Base-by-base conservation (phyloP, 2,888 invertebrate species). In the Gasteruption jaculator region DNA sequence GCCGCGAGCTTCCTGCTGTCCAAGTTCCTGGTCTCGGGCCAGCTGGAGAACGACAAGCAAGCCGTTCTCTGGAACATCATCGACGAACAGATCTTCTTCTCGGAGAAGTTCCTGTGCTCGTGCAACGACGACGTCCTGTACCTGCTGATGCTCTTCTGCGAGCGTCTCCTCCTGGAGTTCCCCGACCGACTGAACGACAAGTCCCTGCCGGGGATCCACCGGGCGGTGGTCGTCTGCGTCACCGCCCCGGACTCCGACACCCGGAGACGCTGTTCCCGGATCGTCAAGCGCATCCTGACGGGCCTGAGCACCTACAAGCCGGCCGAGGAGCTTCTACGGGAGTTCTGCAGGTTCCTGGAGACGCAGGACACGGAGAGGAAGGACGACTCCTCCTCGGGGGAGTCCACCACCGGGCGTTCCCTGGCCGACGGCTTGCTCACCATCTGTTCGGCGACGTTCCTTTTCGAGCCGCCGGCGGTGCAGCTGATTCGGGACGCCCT, bases 51-150 rank as follows among this genome's bases (percentile, higher is more conserved):
- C 37, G 74, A 76, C 40, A 74, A 71, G 27, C 72, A 80, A 34
- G 73, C 73, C 22, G 70, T 74, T 25, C 73, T 86, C 53, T 89
- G 90, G 87, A 78, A 75, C 25, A 75, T 83, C 32, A 76, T 82
- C 58, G 84, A 87, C 41, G 87, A 86, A 59, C 86, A 86, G 61
- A 74, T 86, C 42, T 85, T 93, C 65, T 78, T 91, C 31, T 85
- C 87, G 37, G 92, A 93, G 52, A 85, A 90, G 58, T 86, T 86
- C 65, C 73, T 94, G 26, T 63, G 80, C 10, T 75, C 82, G 7
- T 84, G 86, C 27, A 71, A 79, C 10, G 83, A 85, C 51, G 88
- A 90, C 54, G 88, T 77, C 19, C 68, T 84, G 18, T 76, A 79
- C 47, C 81, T 83, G 71, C 78, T 91, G 51, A 82, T 85, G 72